A percentile compares a stretch with the other conserved stretches of the same genome.
These are phyloP conservation scores for Addax nasomaculatus DNA, from an alignment of 2,113 vertebrate genomes.

Conservation along the genomic window DNA sequence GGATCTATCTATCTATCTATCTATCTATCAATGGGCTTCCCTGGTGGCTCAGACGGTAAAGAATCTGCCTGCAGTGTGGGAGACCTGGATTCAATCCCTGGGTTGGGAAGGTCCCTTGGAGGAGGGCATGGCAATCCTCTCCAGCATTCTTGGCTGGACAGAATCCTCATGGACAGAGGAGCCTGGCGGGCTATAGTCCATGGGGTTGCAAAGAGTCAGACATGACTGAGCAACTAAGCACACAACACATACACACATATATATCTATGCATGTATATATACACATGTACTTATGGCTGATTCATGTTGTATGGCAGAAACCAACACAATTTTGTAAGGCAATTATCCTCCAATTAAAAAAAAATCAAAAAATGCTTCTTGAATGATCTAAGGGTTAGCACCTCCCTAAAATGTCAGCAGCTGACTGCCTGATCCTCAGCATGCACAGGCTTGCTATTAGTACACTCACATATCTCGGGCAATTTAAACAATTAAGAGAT, in stretches of 20 bases:
- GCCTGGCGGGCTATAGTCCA: not conserved
- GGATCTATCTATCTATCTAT: not conserved
- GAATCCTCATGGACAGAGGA: not conserved
- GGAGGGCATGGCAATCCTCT: not conserved
- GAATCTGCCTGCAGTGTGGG: not conserved
- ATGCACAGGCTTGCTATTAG: not conserved
- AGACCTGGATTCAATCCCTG: not conserved
- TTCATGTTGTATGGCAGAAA: not conserved
- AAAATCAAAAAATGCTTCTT: not conserved
- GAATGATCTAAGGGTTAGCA: not conserved
- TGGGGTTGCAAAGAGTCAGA: not conserved
- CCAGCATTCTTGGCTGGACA: not conserved
- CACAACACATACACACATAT: not conserved
- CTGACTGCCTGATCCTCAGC: not conserved
- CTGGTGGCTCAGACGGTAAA: not conserved
- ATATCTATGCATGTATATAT: not conserved
- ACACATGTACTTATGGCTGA: not conserved
- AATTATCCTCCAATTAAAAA: not conserved
- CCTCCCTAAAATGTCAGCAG: not conserved
- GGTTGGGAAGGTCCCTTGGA: not conserved
- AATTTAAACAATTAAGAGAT: not conserved
- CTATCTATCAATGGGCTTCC: not conserved
- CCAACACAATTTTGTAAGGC: not conserved
- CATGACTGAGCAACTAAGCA: not conserved
- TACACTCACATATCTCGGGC: not conserved